Base-by-base conservation (phyloP, 2,888 invertebrate species). In the Folsomia manolachei region DNA sequence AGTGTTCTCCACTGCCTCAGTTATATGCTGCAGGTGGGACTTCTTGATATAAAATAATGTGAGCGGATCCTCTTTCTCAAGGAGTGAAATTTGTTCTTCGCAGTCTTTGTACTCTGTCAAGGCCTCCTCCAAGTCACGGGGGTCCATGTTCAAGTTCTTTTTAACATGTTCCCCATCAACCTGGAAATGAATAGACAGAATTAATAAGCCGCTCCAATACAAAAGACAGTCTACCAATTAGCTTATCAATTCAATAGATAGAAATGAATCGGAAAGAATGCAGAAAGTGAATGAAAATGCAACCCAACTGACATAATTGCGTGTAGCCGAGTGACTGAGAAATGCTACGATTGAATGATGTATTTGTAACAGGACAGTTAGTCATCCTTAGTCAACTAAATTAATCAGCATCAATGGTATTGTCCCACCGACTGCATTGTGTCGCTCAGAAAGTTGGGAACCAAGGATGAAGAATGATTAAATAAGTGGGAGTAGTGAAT, bases 31-130 rank as follows among this genome's bases (percentile, higher is more conserved):
- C 14, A 79, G 26, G 11, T 78, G 74, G 2, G 79, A 77, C 53
- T 78, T 77, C 67, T 80, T 80, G 39, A 80, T 78, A 51, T 79
- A 80, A 66, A 74, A 80, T 51, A 79, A 65, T 14, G 79, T 80
- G 11, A 80, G 71, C 1, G 80, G 80, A 53, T 80, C 79, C 25
- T 72, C 73, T 39, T 70, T 75, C 64, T 80, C 80, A n/a, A 76
- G 69, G 2, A 27, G 11, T 21, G 76, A 69, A 56, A 80, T 79
- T 68, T 75, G 70, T 21, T 72, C 75, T 61, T 79, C 79, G 24
- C 75, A 78, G 19, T 71, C 72, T 60, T 68, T 70, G 60, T 79
- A 80, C 11, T 79, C 74, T 24, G 67, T 61, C 2, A 79, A 65
- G n/a, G 78, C 53, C 25, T 62, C 67, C 21, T 77, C 71, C 53